Evolutionary conservation across 2,797 vertebrate genomes (phyloP).

Genomic region (Rhinatrema bivittatum): DNA sequence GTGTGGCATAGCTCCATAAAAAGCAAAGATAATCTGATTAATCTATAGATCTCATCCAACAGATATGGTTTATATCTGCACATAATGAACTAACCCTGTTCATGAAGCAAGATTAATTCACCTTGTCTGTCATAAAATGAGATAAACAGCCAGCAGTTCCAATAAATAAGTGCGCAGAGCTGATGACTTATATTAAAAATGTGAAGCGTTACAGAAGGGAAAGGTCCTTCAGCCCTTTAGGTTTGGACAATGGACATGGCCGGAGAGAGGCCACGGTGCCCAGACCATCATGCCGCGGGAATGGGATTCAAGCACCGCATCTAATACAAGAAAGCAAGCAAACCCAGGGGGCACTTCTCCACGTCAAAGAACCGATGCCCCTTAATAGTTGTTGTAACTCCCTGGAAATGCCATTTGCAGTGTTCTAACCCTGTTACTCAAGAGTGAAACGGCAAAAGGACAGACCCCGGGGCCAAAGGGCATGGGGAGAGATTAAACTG

Average conservation of each 20-base stretch:
- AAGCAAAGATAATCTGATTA: conserved; percentile 26
- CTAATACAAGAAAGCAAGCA: too few species aligned
- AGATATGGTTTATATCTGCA: conserved; percentile 30
- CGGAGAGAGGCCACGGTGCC: too few species aligned
- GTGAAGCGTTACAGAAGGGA: conserved; percentile 10
- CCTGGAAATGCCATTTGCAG: conserved; percentile 39
- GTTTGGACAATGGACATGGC: too few species aligned
- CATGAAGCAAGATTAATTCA: conserved; percentile 27
- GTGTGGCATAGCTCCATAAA: conserved; percentile 32
- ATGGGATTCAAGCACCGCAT: too few species aligned
- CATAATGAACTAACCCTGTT: conserved; percentile 23
- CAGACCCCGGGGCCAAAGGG: conserved; percentile 18
- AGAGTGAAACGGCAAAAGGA: conserved; percentile 35
- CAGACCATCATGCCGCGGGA: too few species aligned
- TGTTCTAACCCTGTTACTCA: conserved; percentile 51
- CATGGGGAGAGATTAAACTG: conserved; percentile 14
- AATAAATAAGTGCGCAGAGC: conserved; percentile 25
- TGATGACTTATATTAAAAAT: conserved; percentile 31
- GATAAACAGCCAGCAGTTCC: conserved; percentile 33
- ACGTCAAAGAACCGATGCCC: conserved; percentile 32
- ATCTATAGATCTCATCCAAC: conserved; percentile 29
- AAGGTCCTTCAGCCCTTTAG: conserved; percentile 3
- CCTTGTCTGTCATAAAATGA: conserved; percentile 38
- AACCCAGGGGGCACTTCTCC: too few species aligned
- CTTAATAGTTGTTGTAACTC: conserved; percentile 37